These are phyloP conservation scores for Macroglossus sobrinus DNA, from an alignment of 2,113 vertebrate genomes.

Conservation along the genomic window DNA sequence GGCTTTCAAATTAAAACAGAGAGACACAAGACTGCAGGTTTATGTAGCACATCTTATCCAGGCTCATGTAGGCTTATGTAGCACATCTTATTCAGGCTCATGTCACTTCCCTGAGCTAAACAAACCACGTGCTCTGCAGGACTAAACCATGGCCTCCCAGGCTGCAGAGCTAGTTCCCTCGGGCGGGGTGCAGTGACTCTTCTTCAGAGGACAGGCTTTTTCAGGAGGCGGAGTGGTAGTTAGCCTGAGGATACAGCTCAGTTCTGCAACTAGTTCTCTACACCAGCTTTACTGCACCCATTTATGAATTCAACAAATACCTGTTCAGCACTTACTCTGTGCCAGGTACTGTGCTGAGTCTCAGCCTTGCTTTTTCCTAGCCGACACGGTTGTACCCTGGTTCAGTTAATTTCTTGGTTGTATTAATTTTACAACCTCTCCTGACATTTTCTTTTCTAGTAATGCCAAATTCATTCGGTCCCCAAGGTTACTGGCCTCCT, in stretches of 20 bases:
- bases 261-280: background rate
- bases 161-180: background rate
- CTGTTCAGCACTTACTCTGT: background rate
- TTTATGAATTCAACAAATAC: background rate
- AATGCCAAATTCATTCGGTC: background rate
- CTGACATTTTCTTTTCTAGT: background rate
- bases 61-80: background rate
- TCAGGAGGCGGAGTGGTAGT: background rate
- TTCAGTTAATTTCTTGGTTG: background rate
- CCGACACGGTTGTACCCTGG: background rate
- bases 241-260: background rate
- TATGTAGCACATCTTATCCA: background rate
- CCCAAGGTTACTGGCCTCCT: background rate
- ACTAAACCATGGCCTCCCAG: background rate
- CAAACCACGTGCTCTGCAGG: rapidly evolving
- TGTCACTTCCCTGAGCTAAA: background rate
- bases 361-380: background rate
- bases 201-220: background rate
- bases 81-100: background rate
- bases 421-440: background rate
- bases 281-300: background rate
- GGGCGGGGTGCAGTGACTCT: background rate
- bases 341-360: background rate
- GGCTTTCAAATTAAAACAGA: background rate
- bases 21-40: background rate